Conservation (phyloP, 2,888 invertebrate species). For the Drosophila cyrtoloma region DNA sequence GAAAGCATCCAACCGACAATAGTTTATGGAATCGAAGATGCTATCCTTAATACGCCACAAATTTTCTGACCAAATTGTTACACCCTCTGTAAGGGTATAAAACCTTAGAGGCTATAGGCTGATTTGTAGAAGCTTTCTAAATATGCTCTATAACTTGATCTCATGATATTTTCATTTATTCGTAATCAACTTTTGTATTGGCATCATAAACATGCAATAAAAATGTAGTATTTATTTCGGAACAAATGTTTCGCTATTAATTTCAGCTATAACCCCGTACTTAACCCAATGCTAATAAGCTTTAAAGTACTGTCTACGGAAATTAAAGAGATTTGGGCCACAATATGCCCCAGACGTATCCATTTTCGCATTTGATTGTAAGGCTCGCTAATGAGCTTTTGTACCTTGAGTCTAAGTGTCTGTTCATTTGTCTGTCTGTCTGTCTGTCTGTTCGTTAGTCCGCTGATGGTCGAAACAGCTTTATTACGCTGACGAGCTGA, state of each 20-base stretch:
- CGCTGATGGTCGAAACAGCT: constrained; percentile 52
- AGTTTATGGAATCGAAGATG: neutral
- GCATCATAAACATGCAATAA: neutral
- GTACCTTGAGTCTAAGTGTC: constrained; percentile 35
- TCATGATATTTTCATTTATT: neutral
- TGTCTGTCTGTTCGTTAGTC: constrained; percentile 11
- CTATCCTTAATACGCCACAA: neutral
- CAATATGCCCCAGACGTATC: constrained; percentile 22
- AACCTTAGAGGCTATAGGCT: neutral
- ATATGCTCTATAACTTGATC: neutral
- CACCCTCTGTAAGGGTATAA: neutral
- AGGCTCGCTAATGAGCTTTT: constrained; percentile 62
- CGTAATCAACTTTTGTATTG: neutral
- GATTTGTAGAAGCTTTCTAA: neutral
- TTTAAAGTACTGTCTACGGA: constrained; percentile 1
- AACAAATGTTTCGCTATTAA: neutral
- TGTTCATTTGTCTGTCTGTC: constrained; percentile 1
- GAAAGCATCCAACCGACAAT: neutral
- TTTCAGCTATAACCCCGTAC: constrained; percentile 1
- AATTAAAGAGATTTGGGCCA: constrained; percentile 3
- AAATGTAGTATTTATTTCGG: neutral
- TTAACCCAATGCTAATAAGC: constrained; percentile 30
- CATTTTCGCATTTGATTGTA: constrained; percentile 34
- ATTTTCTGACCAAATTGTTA: neutral
- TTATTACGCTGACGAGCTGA: constrained; percentile 78